Evolutionary conservation across 1,140 invertebrate species (phyloP).

Genomic region (Apis laboriosa): DNA sequence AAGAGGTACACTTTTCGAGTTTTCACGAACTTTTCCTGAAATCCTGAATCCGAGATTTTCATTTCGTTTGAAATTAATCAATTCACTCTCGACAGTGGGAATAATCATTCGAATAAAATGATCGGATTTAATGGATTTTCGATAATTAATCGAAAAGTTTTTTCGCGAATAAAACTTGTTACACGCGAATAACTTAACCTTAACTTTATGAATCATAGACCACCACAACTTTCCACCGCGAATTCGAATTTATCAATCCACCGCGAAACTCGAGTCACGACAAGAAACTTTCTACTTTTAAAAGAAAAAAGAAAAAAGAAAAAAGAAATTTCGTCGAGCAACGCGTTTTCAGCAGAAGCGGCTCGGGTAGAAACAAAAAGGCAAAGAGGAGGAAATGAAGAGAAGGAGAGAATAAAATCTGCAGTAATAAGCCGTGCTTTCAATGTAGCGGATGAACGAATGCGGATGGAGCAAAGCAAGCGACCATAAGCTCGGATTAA

Average conservation of each 20-base stretch:
- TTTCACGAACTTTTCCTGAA: not conserved
- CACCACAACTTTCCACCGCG: too few relatives aligned
- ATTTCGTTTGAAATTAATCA: slow-evolving; percentile 8
- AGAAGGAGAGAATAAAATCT: slow-evolving; percentile 24
- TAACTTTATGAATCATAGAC: too few relatives aligned
- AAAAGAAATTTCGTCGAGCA: not conserved
- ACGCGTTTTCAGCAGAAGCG: not conserved
- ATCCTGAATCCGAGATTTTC: not conserved
- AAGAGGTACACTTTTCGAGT: not conserved
- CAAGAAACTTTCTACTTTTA: too few relatives aligned
- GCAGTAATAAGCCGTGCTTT: slow-evolving; percentile 24
- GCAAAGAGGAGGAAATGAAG: not conserved
- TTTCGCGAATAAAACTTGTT: not conserved
- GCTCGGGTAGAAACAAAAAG: not conserved
- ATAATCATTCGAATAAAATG: not conserved
- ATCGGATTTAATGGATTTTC: slow-evolving; percentile 21
- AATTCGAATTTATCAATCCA: too few relatives aligned
- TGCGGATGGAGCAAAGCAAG: slow-evolving; percentile 36
- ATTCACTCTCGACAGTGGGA: not conserved
- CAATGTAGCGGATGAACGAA: slow-evolving; percentile 33
- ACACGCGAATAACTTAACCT: not conserved
- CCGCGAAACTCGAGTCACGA: too few relatives aligned
- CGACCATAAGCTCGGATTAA: slow-evolving; percentile 71
- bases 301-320: too few relatives aligned
- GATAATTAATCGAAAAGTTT: not conserved